Conservation (phyloP, 37 sponge, comb jelly and placozoan species). For the Bolinopsis microptera region DNA sequence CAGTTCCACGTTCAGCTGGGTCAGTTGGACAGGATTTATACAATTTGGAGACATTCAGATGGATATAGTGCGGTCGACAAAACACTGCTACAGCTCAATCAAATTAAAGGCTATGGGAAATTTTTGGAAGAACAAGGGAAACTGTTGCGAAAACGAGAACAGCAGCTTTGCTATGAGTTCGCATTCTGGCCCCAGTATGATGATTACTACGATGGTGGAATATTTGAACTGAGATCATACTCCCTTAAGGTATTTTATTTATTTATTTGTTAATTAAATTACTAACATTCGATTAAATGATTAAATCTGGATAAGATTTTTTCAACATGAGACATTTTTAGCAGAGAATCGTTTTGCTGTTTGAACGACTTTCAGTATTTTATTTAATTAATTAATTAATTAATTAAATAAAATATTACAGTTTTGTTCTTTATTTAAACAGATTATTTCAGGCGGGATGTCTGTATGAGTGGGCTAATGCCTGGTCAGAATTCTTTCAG, state of each 20-base stretch:
- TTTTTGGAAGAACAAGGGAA: background rate
- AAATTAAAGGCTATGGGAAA: background rate
- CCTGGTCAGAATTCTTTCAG: background rate
- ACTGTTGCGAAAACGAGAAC: background rate
- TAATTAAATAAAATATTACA: no score
- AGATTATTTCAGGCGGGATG: background rate
- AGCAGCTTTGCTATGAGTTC: conserved; percentile 12
- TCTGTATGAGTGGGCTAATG: conserved; percentile 43
- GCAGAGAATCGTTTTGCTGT: no score
- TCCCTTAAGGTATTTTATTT: background rate
- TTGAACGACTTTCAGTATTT: no score
- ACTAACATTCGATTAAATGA: no score
- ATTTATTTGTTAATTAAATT: background rate
- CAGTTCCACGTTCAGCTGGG: background rate
- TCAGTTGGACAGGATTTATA: conserved; percentile 4
- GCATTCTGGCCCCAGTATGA: background rate
- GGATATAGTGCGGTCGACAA: background rate
- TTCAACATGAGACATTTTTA: no score
- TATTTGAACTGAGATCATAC: background rate
- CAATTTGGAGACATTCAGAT: conserved; percentile 14
- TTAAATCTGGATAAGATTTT: no score
- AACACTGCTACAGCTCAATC: background rate
- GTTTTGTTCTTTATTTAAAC: background rate
- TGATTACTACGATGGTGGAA: background rate
- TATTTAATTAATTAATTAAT: no score